phyloP scores from a whole-genome alignment of 2,888 invertebrate species.

The Merodon equestris region DNA sequence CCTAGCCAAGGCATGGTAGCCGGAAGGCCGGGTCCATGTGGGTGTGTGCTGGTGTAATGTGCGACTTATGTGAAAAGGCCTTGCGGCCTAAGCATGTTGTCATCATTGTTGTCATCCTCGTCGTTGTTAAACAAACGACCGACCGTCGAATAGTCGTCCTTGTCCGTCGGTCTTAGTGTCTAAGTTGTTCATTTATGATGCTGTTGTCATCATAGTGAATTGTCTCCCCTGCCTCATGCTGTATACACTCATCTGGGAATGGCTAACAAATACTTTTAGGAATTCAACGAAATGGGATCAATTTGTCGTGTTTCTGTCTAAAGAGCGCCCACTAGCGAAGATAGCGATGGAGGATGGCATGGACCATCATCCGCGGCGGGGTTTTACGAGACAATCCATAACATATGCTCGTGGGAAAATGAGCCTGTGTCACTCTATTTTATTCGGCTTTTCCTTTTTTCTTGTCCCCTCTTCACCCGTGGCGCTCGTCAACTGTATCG shows the following conservation, averaged over 20 bases:
- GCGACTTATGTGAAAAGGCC: slow-evolving; percentile 22
- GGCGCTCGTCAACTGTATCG: neutral
- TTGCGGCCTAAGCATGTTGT: slow-evolving; percentile 27
- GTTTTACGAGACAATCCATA: slow-evolving; percentile 1
- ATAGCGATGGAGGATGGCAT: neutral
- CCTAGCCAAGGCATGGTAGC: no score
- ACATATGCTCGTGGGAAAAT: slow-evolving; percentile 49
- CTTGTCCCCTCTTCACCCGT: no score
- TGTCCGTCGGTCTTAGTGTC: slow-evolving; percentile 28
- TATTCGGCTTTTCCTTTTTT: no score
- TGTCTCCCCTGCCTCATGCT: no score
- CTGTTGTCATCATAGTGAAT: slow-evolving; percentile 58
- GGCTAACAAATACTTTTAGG: slow-evolving; percentile 53
- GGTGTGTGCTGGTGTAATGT: neutral
- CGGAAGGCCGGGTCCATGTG: slow-evolving; percentile 5
- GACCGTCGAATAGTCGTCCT: no score
- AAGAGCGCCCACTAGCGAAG: neutral
- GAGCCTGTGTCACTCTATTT: slow-evolving; percentile 35
- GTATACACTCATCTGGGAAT: slow-evolving; percentile 30
- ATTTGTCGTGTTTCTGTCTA: slow-evolving; percentile 42
- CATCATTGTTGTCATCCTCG: no score
- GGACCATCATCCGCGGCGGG: neutral
- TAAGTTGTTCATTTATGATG: slow-evolving; percentile 59
- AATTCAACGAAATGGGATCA: slow-evolving; percentile 56
- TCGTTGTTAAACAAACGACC: no score